phyloP scores from a whole-genome alignment of 2,888 invertebrate species.

The Cotesia congregata region DNA sequence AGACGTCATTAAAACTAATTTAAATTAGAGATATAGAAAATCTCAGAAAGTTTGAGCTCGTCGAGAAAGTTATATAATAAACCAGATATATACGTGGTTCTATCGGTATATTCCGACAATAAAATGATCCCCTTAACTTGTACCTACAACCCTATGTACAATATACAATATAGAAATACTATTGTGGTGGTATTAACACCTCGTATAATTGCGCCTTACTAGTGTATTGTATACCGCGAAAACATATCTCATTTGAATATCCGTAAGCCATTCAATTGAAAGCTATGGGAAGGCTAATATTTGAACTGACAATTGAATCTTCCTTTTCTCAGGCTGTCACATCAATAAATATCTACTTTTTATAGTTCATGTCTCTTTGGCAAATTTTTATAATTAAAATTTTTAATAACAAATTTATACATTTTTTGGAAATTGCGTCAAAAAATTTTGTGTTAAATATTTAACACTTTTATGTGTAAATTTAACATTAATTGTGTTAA shows the following conservation, averaged over 20 bases:
- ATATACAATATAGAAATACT: conserved; percentile 39
- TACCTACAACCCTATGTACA: conserved; percentile 53
- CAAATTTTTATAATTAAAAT: too few species aligned
- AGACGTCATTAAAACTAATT: not conserved
- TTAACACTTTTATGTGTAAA: too few species aligned
- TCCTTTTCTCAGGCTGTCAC: conserved; percentile 62
- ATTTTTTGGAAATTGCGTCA: too few species aligned
- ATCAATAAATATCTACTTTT: conserved; percentile 39
- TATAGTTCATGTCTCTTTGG: not conserved
- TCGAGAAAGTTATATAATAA: not conserved
- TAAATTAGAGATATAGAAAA: conserved; percentile 9
- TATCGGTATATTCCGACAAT: conserved; percentile 40
- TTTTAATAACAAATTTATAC: too few species aligned
- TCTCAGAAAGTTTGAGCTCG: not conserved
- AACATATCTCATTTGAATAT: conserved; percentile 67
- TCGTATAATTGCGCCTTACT: conserved; percentile 65
- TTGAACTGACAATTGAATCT: conserved; percentile 48
- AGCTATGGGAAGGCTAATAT: conserved; percentile 55
- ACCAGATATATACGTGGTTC: not conserved
- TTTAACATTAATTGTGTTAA: too few species aligned
- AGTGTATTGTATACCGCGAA: conserved; percentile 58
- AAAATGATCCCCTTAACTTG: conserved; percentile 46
- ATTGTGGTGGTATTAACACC: conserved; percentile 69
- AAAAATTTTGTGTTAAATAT: too few species aligned
- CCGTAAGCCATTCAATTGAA: conserved; percentile 41